A percentile compares a stretch with the other conserved stretches of the same genome.
These are phyloP conservation scores for Gallinago stenura DNA, from an alignment of 2,797 vertebrate genomes.

Conservation along the genomic window DNA sequence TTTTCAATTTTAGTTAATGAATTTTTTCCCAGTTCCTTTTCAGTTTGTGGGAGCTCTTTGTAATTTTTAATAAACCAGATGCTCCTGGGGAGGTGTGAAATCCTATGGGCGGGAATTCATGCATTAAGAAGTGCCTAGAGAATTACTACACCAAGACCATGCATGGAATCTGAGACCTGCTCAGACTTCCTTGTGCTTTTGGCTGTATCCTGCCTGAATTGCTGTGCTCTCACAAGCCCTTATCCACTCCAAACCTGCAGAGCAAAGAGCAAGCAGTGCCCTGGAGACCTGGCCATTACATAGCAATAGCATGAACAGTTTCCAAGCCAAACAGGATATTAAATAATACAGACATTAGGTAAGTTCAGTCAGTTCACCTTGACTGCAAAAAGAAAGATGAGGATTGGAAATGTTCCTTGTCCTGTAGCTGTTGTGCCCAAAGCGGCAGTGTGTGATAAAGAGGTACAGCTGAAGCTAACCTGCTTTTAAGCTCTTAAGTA, in stretches of 20 bases:
- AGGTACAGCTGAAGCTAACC: not conserved
- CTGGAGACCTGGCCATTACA: not conserved
- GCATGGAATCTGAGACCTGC: conserved; percentile 9
- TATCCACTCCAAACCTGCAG: not conserved
- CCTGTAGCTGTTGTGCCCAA: not conserved
- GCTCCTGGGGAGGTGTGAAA: not conserved
- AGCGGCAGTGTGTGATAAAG: not conserved
- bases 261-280: not conserved
- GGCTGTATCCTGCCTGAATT: not conserved
- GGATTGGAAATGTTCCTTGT: not conserved
- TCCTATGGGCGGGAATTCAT: not conserved
- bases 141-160: not conserved
- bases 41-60: not conserved
- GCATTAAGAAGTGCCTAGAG: not conserved
- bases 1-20: not conserved
- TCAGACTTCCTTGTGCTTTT: not conserved
- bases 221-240: not conserved
- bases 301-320: not conserved
- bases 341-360: not conserved
- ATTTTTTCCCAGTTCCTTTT: not conserved
- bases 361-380: not conserved
- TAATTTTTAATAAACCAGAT: conserved; percentile 8
- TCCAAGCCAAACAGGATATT: conserved; percentile 20
- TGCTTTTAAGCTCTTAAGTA: not conserved
- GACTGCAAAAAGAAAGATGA: not conserved